These are phyloP conservation scores for Tetrapedia diversipes DNA, from an alignment of 2,888 invertebrate genomes.

Conservation along the genomic window DNA sequence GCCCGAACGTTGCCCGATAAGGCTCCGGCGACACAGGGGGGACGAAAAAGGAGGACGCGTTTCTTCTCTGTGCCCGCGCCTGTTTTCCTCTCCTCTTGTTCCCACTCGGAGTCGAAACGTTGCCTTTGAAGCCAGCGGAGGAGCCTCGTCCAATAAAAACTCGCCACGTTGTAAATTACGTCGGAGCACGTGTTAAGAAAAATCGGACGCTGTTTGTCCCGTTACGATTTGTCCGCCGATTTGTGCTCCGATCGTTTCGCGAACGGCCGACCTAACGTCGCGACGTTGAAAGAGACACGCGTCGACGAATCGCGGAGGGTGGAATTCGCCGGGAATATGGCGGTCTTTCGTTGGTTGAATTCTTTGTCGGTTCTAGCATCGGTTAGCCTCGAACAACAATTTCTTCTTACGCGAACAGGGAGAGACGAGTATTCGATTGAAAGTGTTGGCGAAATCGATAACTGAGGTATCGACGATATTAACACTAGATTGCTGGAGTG, in stretches of 20 bases:
- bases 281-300: neutral
- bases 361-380: neutral
- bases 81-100: neutral
- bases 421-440: neutral
- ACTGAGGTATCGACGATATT: too few relatives aligned
- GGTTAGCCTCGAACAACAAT: neutral
- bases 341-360: constrained; percentile 7
- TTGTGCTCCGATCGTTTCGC: neutral
- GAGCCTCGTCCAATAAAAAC: constrained; percentile 21
- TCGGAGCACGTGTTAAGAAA: constrained; percentile 11
- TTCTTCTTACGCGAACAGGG: neutral
- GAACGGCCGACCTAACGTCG: neutral
- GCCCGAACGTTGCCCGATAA: constrained; percentile 59
- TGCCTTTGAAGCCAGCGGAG: too few relatives aligned
- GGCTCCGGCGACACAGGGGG: neutral
- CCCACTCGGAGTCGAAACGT: neutral
- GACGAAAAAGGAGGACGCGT: neutral
- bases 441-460: too few relatives aligned
- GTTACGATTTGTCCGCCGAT: constrained; percentile 24
- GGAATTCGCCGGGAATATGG: neutral
- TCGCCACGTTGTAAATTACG: constrained; percentile 19
- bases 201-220: constrained; percentile 13
- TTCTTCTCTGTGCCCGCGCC: neutral
- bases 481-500: too few relatives aligned
- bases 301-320: neutral